Evolutionary conservation across 2,888 invertebrate genomes (phyloP), one percentile per base, ranked within the genome.

Genomic region (Sphinx pinastri): DNA sequence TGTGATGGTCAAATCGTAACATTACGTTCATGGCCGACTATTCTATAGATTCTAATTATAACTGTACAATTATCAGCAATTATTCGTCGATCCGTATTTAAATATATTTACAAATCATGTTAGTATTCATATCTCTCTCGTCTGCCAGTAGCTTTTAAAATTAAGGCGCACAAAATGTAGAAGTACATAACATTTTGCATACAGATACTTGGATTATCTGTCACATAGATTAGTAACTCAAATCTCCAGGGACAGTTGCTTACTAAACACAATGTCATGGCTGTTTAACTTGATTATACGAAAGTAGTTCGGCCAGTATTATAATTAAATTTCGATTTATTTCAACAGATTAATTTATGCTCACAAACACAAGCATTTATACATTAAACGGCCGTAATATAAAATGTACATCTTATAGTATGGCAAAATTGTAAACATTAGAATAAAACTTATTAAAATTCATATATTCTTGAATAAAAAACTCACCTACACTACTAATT

Each of bases 11-110:
- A 77, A 76, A 77, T 69, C 84, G 84, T 84, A 83, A 84, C 79
- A 85, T 87, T 85, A 88, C 82, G 87, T 83, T 88, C 84, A 91
- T 91, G 90, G 90, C 90, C 86, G 85, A 86, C 79, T 88, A 88
- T 84, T 76, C 85, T 91, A 91, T 83, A 83, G 84, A 77, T 81
- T 78, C 84, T 90, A 88, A 83, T 70, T 84, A 82, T 81, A 89
- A 88, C 91, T 93, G 91, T 93, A 93, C 93, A 92, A 82, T 80
- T 79, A 84, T 84, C 80, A 80, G 83, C 79, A 84, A 84, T 84
- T 86, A 84, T 84, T 84, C 81, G 80, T 83, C 82, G 77, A 81
- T 84, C 78, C 77, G 81, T 84, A 79, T 84, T 63, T 86, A 88
- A 86, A 86, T 88, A 88, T 92, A 91, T 92, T 87, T 93, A 90